Conservation (phyloP, 2,113 vertebrate species). For the Hippocampus zosterae region DNA sequence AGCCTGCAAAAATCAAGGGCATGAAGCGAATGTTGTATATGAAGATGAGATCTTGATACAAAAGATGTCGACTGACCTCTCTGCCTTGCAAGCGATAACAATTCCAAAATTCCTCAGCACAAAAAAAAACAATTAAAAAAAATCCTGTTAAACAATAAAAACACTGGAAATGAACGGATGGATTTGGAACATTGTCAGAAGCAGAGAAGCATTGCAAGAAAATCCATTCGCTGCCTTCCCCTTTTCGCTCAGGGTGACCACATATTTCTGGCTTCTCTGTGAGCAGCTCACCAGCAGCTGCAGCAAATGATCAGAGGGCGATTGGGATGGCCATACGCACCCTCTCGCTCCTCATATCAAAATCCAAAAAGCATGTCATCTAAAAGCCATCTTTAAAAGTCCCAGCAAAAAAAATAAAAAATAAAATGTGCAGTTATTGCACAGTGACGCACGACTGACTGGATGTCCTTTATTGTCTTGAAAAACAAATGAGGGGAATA, state of each 20-base stretch:
- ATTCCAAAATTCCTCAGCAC: slow-evolving; percentile 5
- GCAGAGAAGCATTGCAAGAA: slow-evolving; percentile 16
- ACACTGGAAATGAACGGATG: slow-evolving; percentile 26
- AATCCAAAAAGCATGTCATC: slow-evolving; percentile 39
- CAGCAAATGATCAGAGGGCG: slow-evolving; percentile 50
- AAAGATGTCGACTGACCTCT: slow-evolving; percentile 59
- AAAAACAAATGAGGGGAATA: neutral
- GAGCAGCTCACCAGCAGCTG: slow-evolving; percentile 51
- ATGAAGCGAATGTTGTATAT: slow-evolving; percentile 22
- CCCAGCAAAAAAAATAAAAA: neutral
- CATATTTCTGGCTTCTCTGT: slow-evolving; percentile 48
- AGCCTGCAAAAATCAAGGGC: slow-evolving; percentile 12
- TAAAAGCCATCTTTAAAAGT: slow-evolving; percentile 4
- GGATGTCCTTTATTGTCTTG: slow-evolving; percentile 11
- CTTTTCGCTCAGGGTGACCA: slow-evolving; percentile 25
- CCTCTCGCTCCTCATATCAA: slow-evolving; percentile 29
- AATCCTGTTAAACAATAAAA: slow-evolving; percentile 11
- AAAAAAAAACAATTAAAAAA: neutral
- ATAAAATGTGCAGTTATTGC: slow-evolving; percentile 22
- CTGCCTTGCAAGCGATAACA: slow-evolving; percentile 45
- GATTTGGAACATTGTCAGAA: slow-evolving; percentile 54
- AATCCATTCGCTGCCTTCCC: slow-evolving; percentile 40
- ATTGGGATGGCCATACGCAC: slow-evolving; percentile 26
- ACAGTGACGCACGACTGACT: slow-evolving; percentile 32
- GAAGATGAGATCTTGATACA: slow-evolving; percentile 47